phyloP scores from a whole-genome alignment of 1,140 invertebrate genomes.

The Drosophila virilis region DNA sequence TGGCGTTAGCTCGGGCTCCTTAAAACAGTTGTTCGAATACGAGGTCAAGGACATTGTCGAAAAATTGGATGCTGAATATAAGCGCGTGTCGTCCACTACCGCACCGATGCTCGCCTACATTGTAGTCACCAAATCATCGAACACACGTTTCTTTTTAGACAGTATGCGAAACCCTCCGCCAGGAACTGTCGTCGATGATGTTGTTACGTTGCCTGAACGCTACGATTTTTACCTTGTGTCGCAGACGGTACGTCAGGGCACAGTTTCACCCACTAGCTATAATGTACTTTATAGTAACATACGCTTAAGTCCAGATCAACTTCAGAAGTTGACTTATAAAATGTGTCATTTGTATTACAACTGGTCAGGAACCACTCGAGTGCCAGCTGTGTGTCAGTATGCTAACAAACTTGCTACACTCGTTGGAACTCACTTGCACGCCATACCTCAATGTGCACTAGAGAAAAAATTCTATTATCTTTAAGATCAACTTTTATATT shows the following conservation, averaged over 20 bases:
- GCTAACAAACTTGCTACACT: slow-evolving; percentile 94
- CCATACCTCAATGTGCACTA: slow-evolving; percentile 85
- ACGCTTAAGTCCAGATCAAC: slow-evolving; percentile 87
- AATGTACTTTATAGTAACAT: slow-evolving; percentile 90
- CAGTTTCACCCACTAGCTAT: slow-evolving; percentile 92
- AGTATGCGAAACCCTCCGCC: slow-evolving; percentile 87
- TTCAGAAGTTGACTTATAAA: slow-evolving; percentile 92
- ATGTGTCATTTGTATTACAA: slow-evolving; percentile 94
- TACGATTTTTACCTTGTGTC: slow-evolving; percentile 94
- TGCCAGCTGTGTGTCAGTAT: slow-evolving; percentile 94
- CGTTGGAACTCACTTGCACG: slow-evolving; percentile 89
- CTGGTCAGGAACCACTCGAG: slow-evolving; percentile 92
- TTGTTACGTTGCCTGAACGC: slow-evolving; percentile 92
- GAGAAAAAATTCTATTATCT: slow-evolving; percentile 86
- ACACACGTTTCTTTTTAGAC: slow-evolving; percentile 87
- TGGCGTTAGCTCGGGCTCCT: slow-evolving; percentile 94
- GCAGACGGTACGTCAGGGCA: slow-evolving; percentile 91
- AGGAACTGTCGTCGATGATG: slow-evolving; percentile 94
- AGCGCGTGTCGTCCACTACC: slow-evolving; percentile 52
- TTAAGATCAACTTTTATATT: slow-evolving; percentile 39
- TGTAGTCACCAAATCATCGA: slow-evolving; percentile 90
- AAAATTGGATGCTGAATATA: slow-evolving; percentile 86
- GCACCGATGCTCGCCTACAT: slow-evolving; percentile 88
- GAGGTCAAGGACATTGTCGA: slow-evolving; percentile 85
- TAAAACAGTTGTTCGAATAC: slow-evolving; percentile 86